A percentile compares a stretch with the other conserved stretches of the same genome.
phyloP scores from a whole-genome alignment of 2,797 vertebrate species.

The Acrocephalus scirpaceus region DNA sequence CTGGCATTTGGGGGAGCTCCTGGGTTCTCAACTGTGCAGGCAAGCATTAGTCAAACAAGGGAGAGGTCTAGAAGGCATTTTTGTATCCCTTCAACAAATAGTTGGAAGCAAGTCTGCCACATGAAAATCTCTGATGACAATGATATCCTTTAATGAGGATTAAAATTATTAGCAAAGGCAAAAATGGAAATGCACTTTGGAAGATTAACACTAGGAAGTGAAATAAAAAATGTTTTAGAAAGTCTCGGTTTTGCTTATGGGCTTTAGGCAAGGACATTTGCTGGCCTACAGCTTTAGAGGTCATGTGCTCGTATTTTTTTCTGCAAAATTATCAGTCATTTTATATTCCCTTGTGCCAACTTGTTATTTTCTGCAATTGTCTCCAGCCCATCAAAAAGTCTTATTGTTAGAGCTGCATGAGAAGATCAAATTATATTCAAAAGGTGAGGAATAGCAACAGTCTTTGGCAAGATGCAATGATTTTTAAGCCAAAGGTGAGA shows the following conservation, averaged over 20 bases:
- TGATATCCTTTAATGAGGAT: background rate
- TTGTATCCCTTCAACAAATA: constrained; percentile 28
- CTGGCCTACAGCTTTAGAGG: constrained; percentile 14
- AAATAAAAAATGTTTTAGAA: background rate
- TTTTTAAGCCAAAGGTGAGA: constrained; percentile 59
- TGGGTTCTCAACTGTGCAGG: background rate
- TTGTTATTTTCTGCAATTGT: constrained; percentile 51
- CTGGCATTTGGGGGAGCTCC: background rate
- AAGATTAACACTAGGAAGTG: background rate
- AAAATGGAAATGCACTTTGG: background rate
- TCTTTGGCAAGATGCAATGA: constrained; percentile 15
- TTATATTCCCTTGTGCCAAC: constrained; percentile 3
- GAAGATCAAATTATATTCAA: constrained; percentile 37
- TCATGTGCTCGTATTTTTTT: background rate
- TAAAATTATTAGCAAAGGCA: background rate
- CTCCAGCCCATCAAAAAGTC: constrained; percentile 8
- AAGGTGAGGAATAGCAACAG: constrained; percentile 35
- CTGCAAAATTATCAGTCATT: constrained; percentile 42
- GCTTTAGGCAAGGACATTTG: background rate
- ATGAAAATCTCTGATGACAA: background rate
- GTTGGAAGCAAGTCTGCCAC: background rate
- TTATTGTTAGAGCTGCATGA: constrained; percentile 5
- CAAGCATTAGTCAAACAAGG: background rate
- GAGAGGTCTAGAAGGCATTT: background rate
- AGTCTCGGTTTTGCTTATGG: background rate